Evolutionary conservation across 2,797 vertebrate genomes (phyloP), one percentile per base, ranked within the genome.

Genomic region (Peromyscus eremicus): DNA sequence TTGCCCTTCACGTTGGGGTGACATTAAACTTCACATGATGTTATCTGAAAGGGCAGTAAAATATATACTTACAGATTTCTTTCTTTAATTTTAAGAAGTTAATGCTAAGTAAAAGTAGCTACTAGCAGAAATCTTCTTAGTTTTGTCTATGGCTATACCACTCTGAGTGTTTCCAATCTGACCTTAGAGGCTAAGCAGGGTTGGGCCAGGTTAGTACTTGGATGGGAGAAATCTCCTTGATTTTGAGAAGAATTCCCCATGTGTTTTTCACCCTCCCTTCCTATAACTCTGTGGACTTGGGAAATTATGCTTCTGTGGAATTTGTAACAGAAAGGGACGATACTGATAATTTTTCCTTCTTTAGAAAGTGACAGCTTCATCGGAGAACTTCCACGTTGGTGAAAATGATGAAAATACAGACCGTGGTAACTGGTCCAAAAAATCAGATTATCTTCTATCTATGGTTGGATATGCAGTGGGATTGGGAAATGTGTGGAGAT

Each of bases 401-500:
- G 86, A 71, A 37, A 92, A 62, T 0, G 99, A 99, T 96, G 99
- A 99, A 97, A 99, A 99, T 77, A 0, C 14, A 0, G 99, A 99
- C 3, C 99, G 99, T 23, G 99, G 99, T 5, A 99, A 99, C 98
- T 99, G 99, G 99, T 98, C 99, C 4, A 99, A 62, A 93, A 99
- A 99, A 97, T 98, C 92, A 0, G 99, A 99, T 79, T 99, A 99
- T 96, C 98, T 99, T 77, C 99, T 99, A 3, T 99, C 99, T 91
- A 99, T 99, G 98, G 98, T 99, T 37, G 99, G 99, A 96, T 99
- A 99, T 0, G 99, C 99, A 12, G 99, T 99, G 40, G 99, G 99
- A 80, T 98, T 99, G 82, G 99, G 99, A 85, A 99, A 99, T 49
- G 99, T 99, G 60, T 99, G 99, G 99, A 98, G 99, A 82, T 99